Evolutionary conservation across 2,797 vertebrate genomes (phyloP).

Genomic region (Tympanoctomys barrerae): DNA sequence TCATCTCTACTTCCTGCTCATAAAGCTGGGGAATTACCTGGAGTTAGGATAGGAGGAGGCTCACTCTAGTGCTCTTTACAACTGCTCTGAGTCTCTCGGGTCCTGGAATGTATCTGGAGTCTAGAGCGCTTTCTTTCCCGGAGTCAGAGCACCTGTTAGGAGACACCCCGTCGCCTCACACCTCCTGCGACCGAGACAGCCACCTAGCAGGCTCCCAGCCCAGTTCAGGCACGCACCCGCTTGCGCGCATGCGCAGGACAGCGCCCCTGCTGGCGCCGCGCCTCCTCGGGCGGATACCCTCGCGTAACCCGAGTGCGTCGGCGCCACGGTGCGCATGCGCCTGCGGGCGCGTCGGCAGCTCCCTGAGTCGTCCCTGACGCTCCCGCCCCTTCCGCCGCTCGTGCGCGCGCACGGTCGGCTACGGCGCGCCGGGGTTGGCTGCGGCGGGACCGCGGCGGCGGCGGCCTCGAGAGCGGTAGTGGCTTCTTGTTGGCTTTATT

Average conservation of each 20-base stretch:
- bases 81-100: background rate
- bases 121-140: background rate
- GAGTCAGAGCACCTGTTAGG: background rate
- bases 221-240: rapidly evolving
- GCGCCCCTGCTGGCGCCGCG: rapidly evolving
- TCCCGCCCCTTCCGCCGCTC: slow-evolving; percentile 77
- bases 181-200: rapidly evolving
- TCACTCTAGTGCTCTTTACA: background rate
- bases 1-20: background rate
- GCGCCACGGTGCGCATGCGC: background rate
- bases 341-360: background rate
- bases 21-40: background rate
- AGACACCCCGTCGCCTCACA: background rate
- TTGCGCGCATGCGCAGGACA: slow-evolving; percentile 12
- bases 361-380: background rate
- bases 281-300: rapidly evolving
- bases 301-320: rapidly evolving
- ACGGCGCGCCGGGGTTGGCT: slow-evolving; percentile 73
- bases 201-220: rapidly evolving
- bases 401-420: slow-evolving; percentile 37
- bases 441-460: slow-evolving; percentile 38
- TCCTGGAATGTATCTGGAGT: background rate
- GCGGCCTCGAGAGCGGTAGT: slow-evolving; percentile 39
- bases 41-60: too few species aligned
- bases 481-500: background rate